Evolutionary conservation across 2,113 vertebrate genomes (phyloP).

Genomic region (Oostethus manadensis): DNA sequence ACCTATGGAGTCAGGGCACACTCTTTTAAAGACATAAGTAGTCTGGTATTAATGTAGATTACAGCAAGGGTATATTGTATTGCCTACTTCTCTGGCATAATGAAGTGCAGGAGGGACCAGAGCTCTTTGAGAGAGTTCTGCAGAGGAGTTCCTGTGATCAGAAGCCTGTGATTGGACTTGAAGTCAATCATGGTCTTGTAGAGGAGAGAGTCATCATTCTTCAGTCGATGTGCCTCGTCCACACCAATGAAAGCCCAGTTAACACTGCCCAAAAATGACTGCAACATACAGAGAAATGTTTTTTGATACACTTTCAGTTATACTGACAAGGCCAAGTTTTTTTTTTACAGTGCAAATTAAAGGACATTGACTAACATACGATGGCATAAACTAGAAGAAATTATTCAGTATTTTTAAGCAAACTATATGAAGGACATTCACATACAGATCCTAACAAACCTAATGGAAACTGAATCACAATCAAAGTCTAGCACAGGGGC

Average conservation of each 20-base stretch:
- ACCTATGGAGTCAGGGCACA: no score
- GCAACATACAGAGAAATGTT: constrained; percentile 12
- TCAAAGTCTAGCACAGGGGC: no score
- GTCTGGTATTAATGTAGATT: no score
- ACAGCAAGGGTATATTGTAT: background rate
- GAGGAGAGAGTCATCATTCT: constrained; percentile 96
- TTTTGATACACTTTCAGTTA: background rate
- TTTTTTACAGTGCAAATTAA: no score
- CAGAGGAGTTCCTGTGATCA: constrained; percentile 95
- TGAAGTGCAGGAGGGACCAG: constrained; percentile 97
- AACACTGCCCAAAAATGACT: constrained; percentile 92
- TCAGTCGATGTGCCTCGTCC: constrained; percentile 95
- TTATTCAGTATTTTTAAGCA: no score
- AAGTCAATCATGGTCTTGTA: constrained; percentile 99
- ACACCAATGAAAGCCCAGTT: constrained; percentile 96
- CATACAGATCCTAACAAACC: no score
- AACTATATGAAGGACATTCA: no score
- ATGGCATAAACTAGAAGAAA: no score
- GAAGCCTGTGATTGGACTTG: constrained; percentile 93
- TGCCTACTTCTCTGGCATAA: constrained; percentile 98
- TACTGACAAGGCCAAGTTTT: background rate
- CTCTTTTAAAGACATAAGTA: no score
- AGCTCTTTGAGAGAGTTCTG: constrained; percentile 98
- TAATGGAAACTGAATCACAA: no score
- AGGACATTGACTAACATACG: no score